phyloP scores from a whole-genome alignment of 2,797 vertebrate species.

The Tokudaia muenninki region DNA sequence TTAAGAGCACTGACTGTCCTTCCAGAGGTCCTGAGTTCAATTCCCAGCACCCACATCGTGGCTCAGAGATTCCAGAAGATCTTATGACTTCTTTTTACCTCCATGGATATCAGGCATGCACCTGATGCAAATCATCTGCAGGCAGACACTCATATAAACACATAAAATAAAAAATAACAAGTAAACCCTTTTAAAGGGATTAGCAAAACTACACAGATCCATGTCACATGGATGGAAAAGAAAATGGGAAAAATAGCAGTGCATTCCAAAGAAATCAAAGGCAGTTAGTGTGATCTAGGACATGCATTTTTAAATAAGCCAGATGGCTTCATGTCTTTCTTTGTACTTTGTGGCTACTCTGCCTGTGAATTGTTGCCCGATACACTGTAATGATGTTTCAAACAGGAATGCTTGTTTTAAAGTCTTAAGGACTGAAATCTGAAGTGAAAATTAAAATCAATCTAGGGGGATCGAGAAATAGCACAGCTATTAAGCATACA shows the following conservation, averaged over 20 bases:
- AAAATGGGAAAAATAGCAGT: conserved; percentile 23
- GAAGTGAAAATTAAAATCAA: neutral
- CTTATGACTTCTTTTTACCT: neutral
- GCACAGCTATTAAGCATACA: neutral
- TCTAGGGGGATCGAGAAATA: no score
- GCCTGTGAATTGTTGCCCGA: neutral
- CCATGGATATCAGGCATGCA: neutral
- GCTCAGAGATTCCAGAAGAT: neutral
- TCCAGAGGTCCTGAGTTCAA: neutral
- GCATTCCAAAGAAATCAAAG: conserved; percentile 56
- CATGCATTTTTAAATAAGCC: neutral
- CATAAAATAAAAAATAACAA: neutral
- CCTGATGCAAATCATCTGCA: neutral
- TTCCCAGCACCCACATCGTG: neutral
- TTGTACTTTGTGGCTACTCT: neutral
- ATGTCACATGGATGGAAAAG: neutral
- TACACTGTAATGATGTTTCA: neutral
- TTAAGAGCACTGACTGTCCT: neutral
- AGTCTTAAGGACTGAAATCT: conserved; percentile 43
- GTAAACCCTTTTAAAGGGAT: neutral
- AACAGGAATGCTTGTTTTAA: neutral
- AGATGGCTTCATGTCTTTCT: conserved; percentile 15
- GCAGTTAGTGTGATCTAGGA: conserved; percentile 5
- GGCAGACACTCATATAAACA: neutral
- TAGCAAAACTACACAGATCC: neutral